Conservation (phyloP, 2,113 vertebrate species). For the Poeciliopsis turrubarensis region DNA sequence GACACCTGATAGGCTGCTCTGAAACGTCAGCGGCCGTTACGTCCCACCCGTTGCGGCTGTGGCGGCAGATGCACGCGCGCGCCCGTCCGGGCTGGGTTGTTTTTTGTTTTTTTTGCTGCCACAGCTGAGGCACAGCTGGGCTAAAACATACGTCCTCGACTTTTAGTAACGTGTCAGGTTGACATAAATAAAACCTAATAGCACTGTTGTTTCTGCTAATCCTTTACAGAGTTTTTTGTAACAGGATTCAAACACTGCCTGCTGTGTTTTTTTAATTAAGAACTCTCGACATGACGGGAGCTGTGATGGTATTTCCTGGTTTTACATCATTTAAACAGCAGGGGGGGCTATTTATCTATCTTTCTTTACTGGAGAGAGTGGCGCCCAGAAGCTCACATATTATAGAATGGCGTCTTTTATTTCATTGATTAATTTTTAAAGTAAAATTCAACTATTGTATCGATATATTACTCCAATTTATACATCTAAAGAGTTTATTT, state of each 20-base stretch:
- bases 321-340: constrained; percentile 9
- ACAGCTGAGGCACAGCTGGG: background rate
- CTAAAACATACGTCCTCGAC: background rate
- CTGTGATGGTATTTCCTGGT: constrained; percentile 8
- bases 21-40: constrained; percentile 34
- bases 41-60: constrained; percentile 28
- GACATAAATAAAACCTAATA: background rate
- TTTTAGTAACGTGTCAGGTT: background rate
- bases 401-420: no score
- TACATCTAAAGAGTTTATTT: no score
- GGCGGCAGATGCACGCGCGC: background rate
- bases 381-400: no score
- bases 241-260: background rate
- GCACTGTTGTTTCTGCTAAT: background rate
- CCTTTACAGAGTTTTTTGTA: background rate
- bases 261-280: constrained; percentile 12
- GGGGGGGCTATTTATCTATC: constrained; percentile 27
- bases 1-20: constrained; percentile 44
- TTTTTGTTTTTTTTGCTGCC: background rate
- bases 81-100: background rate
- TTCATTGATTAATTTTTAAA: no score
- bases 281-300: background rate
- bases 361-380: no score
- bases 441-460: no score
- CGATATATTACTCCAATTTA: no score